These are phyloP conservation scores for Zosterops hypoxanthus DNA, from an alignment of 2,113 vertebrate species.

Conservation along the genomic window DNA sequence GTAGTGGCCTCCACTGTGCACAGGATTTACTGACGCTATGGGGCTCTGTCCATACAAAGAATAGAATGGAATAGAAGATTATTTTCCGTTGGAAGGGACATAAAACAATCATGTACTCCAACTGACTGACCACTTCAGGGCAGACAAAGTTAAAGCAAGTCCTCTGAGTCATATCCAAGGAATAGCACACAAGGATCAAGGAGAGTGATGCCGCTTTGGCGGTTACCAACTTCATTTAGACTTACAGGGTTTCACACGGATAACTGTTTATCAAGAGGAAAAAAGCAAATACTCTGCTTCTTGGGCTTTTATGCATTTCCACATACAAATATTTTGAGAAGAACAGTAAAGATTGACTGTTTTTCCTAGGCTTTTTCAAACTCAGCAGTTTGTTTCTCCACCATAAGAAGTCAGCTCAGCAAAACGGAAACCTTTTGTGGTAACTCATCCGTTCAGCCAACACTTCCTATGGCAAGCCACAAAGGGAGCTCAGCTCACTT, in stretches of 20 bases:
- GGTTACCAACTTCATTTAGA: neutral
- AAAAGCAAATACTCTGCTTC: neutral
- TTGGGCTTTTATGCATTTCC: neutral
- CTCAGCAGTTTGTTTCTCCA: neutral
- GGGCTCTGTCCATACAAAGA: neutral
- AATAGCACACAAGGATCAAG: neutral
- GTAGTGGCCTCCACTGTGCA: neutral
- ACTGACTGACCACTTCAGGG: neutral
- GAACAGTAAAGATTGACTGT: neutral
- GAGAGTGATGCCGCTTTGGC: rapidly evolving
- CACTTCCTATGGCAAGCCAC: neutral
- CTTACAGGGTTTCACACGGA: neutral
- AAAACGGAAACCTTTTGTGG: neutral
- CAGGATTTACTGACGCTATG: rapidly evolving
- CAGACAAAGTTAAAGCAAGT: neutral
- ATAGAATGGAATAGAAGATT: neutral
- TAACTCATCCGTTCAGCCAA: neutral
- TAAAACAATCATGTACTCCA: neutral
- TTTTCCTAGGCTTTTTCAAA: neutral
- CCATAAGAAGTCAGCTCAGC: neutral
- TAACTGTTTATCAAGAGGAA: neutral
- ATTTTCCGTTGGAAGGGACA: neutral
- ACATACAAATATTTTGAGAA: conserved; percentile 1
- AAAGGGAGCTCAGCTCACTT: neutral
- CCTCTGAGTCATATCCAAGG: neutral